Base-by-base conservation (phyloP, 2,113 vertebrate species). In the Felis chaus region DNA sequence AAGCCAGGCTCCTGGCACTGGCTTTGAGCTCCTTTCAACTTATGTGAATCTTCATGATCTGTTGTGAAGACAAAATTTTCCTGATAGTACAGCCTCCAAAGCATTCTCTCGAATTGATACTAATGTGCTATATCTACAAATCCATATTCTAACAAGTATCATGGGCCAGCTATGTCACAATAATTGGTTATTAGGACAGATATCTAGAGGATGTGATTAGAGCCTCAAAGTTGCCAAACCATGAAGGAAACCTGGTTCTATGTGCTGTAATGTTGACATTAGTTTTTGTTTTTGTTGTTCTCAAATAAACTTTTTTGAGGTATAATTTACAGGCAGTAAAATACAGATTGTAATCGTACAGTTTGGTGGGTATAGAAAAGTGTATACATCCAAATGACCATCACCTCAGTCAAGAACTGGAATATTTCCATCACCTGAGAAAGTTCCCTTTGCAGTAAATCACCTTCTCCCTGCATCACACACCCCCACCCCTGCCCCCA, bases 21-120 rank as follows among this genome's bases (percentile, higher is more conserved):
- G 41, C 3, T 76, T 41, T 88, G 63, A 63, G 21, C 71, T 50
- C 33, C 11, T 21, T 93, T 76, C 65, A 65, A 29, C 31, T 66
- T 74, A 23, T 25, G 53, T 93, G 86, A 73, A 91, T 81, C 80
- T 63, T 81, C 93, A 53, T 79, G 65, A 79, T 65, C 66, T 81
- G 1, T 39, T 85, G 25, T 91, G 74, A 89, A 85, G 55, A 33
- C 4, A 63, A 71, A 45, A 36, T 25, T 27, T 76, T 41, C 63
- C 31, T 39, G 21, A 73, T 85, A 65, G 50, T 19, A 57, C 14
- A 76, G 48, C 27, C 7, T 27, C 65, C 25, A 61, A 63, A 33
- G 14, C 69, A n/a, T 41, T 68, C 19, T 53, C 79, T 33, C 48
- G 7, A 87, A 65, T 19, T 69, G 57, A n/a, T 14, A 16, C 4